A percentile compares a stretch with the other conserved stretches of the same genome.
These are phyloP conservation scores for Hypotaenidia philippensis DNA, from an alignment of 2,797 vertebrate species.

Conservation along the genomic window DNA sequence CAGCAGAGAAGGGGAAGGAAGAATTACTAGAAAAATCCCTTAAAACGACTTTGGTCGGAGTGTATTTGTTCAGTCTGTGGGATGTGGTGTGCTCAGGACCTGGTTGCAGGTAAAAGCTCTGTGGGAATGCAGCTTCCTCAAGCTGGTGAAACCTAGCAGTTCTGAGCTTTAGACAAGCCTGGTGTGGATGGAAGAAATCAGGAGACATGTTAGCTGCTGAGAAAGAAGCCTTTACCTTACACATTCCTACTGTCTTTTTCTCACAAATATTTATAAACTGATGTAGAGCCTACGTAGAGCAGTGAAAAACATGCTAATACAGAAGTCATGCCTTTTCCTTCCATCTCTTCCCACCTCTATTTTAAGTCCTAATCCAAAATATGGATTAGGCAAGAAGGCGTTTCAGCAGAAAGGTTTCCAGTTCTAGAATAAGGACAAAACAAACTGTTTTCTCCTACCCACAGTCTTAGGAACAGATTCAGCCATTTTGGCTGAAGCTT, in stretches of 20 bases:
- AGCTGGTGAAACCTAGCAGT: neutral
- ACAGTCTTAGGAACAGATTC: neutral
- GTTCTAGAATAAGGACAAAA: slow-evolving; percentile 27
- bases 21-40: neutral
- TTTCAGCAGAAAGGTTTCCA: slow-evolving; percentile 33
- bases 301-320: neutral
- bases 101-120: neutral
- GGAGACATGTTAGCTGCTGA: neutral
- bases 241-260: neutral
- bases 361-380: slow-evolving; percentile 34
- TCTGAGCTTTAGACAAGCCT: neutral
- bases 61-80: neutral
- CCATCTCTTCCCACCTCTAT: slow-evolving; percentile 34
- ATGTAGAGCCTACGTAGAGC: neutral
- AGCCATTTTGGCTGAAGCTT: neutral
- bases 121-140: neutral
- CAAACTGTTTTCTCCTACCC: neutral
- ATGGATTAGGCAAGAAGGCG: neutral
- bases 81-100: neutral
- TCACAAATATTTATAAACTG: slow-evolving; percentile 16
- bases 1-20: neutral
- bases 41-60: neutral
- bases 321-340: neutral
- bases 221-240: neutral
- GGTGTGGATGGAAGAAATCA: neutral